Conservation (phyloP, 64 coral and sea anemone species). For the Exaiptasia diaphana region DNA sequence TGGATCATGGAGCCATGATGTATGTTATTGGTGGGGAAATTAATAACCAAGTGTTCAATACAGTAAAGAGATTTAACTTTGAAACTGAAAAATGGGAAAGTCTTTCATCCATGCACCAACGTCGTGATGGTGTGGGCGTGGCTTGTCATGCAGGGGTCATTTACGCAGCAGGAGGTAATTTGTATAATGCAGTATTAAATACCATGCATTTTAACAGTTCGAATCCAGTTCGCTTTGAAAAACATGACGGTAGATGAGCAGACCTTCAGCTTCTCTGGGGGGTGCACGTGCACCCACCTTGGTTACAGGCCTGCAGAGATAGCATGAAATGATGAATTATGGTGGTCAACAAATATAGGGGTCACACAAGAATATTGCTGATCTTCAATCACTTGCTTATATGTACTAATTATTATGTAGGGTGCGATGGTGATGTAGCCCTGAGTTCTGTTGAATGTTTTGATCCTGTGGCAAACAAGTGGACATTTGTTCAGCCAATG, state of each 20-base stretch:
- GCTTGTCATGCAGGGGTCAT: constrained; percentile 71
- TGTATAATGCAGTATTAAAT: neutral
- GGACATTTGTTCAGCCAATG: constrained; percentile 86
- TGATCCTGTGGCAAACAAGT: constrained; percentile 64
- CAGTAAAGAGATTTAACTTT: constrained; percentile 69
- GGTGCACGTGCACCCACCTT: no score
- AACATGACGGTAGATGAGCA: no score
- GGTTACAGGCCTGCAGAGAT: no score
- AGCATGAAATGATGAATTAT: no score
- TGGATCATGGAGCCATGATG: constrained; percentile 60
- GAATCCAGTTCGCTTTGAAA: no score
- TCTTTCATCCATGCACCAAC: constrained; percentile 73
- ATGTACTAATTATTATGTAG: no score
- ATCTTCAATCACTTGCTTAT: no score
- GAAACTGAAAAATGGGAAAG: constrained; percentile 69
- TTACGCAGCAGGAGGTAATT: constrained; percentile 88
- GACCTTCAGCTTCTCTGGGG: no score
- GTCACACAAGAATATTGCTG: no score
- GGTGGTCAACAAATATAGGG: no score
- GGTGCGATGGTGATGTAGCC: constrained; percentile 92
- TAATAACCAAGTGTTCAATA: constrained; percentile 87
- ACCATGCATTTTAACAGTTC: no score
- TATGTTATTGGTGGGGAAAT: constrained; percentile 94
- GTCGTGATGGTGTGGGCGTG: constrained; percentile 88
- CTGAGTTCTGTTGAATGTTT: constrained; percentile 98